Base-by-base conservation (phyloP, 2,113 vertebrate genomes). In the Willisornis vidua region DNA sequence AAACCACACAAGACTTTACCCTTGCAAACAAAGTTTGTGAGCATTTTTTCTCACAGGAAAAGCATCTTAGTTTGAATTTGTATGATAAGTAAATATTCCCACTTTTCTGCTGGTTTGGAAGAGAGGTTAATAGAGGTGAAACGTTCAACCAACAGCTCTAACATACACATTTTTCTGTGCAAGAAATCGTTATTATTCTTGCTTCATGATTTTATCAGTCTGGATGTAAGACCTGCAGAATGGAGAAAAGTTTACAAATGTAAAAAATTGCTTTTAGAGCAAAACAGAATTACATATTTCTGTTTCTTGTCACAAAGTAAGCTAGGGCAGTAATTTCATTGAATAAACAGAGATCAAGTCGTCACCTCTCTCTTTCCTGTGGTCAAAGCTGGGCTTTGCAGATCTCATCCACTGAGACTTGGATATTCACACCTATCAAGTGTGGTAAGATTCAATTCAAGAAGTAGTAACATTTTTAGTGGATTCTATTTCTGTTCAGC, bases 41-140 rank as follows among this genome's bases (percentile, higher is more conserved):
- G 48, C 51, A 35, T 92, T 95, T 89, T 65, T 94, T 78, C 77
- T 87, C 74, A 63, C 46, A 92, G 65, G 74, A 96, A 96, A 95
- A 96, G 20, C 80, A 89, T 79, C 76, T 65, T 85, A 49, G 77
- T 91, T 97, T 89, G 85, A 89, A 96, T 97, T 96, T 89, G 24
- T 94, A 90, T 83, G 81, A 77, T 71, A 96, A 95, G 88, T 94
- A 96, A 97, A 95, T 92, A 92, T 78, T 94, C 90, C 76, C 79
- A 89, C 65, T 77, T 33, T 77, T 94, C 88, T 89, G 76, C 90
- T 96, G 82, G 31, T 92, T 97, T 94, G 92, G 95, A 96, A 79
- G 57, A 90, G 92, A 97, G 92, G 95, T 94, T 97, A 97, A 97
- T 91, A 61, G 96, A 96, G 90, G 94, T 94, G 85, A 95, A 91